Evolutionary conservation across 2,113 vertebrate genomes (phyloP).

Genomic region (Narcine bancroftii): DNA sequence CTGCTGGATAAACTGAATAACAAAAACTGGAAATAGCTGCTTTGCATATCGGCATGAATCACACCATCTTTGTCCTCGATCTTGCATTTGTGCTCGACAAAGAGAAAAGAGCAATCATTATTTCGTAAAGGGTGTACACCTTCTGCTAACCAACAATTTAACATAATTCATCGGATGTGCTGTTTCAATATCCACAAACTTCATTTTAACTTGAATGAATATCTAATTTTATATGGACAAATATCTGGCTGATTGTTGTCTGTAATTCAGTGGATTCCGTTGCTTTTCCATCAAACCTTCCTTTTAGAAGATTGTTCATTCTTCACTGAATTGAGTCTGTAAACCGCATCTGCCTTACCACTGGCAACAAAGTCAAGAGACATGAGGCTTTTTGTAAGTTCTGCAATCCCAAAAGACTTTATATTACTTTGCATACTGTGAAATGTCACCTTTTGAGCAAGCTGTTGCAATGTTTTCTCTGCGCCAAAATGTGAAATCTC

Average conservation of each 20-base stretch:
- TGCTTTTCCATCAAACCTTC: conserved; percentile 27
- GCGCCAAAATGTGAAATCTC: conserved; percentile 75
- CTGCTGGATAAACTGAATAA: background rate
- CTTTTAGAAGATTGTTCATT: conserved; percentile 30
- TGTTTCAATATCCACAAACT: background rate
- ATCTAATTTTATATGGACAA: conserved; percentile 17
- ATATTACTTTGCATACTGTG: conserved; percentile 69
- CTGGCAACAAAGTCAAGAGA: conserved; percentile 63
- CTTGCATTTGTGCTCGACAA: conserved; percentile 23
- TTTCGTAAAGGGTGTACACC: background rate
- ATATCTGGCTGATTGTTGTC: background rate
- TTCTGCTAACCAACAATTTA: background rate
- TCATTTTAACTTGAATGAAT: background rate
- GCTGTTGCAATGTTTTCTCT: conserved; percentile 65
- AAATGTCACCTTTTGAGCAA: conserved; percentile 86
- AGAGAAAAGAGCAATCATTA: background rate
- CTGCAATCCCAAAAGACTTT: conserved; percentile 54
- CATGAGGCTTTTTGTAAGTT: conserved; percentile 56
- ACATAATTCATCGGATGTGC: background rate
- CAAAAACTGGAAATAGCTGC: conserved; percentile 18
- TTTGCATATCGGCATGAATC: conserved; percentile 26
- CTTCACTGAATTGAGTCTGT: conserved; percentile 35
- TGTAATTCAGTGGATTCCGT: conserved; percentile 4
- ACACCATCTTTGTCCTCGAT: conserved; percentile 4
- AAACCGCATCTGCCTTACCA: conserved; percentile 57